These are phyloP conservation scores for Eucriotettix oculatus DNA, from an alignment of 2,888 invertebrate species.

Conservation along the genomic window DNA sequence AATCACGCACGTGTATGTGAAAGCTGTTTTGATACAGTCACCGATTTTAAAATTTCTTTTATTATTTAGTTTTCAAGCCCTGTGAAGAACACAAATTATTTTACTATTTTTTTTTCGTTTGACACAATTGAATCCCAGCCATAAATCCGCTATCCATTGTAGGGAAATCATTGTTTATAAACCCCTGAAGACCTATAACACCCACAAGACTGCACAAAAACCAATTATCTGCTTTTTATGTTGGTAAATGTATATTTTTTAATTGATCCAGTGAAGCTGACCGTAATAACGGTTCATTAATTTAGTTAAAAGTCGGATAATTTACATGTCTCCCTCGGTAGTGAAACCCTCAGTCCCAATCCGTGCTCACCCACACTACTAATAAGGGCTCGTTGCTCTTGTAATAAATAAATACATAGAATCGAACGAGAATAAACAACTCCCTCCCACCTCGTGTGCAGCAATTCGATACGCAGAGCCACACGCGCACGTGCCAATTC, in stretches of 20 bases:
- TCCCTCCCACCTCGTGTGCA: not conserved
- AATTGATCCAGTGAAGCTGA: not conserved
- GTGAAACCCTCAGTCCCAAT: not conserved
- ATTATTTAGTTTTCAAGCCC: no score
- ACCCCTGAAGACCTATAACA: not conserved
- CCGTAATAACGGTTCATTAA: slow-evolving; percentile 1
- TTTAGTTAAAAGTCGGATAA: slow-evolving; percentile 1
- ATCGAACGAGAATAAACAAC: not conserved
- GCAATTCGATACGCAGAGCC: not conserved
- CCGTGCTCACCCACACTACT: not conserved
- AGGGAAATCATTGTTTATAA: no score
- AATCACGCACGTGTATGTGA: no score
- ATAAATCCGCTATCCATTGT: no score
- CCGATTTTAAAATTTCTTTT: no score
- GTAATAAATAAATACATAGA: not conserved
- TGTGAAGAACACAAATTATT: no score
- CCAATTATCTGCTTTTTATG: not conserved
- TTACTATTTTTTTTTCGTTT: no score
- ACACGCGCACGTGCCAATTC: not conserved
- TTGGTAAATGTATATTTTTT: no score
- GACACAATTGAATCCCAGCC: no score
- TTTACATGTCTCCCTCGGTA: not conserved
- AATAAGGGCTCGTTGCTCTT: no score
- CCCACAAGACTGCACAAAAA: not conserved
- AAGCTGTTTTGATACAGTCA: no score